Percentiles rank a stretch among this genome's conserved stretches.
phyloP scores from a whole-genome alignment of 2,797 vertebrate genomes.

The Arrhamphus sclerolepis region DNA sequence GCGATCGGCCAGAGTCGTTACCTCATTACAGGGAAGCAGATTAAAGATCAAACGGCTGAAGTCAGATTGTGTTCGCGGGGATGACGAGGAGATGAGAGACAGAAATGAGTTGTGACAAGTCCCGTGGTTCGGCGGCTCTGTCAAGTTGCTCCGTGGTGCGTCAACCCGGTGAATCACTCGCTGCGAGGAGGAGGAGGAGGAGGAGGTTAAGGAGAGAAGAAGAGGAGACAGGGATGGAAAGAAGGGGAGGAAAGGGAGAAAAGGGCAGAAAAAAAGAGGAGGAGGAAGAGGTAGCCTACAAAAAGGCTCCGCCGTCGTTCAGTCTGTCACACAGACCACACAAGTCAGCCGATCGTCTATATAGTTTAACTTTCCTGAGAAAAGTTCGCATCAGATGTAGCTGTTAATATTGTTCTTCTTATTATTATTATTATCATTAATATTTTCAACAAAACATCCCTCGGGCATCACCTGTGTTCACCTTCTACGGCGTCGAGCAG shows the following conservation, averaged over 20 bases:
- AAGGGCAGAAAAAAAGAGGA: slow-evolving; percentile 43
- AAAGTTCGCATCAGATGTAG: no score
- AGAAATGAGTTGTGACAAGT: slow-evolving; percentile 73
- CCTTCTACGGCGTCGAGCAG: slow-evolving; percentile 5
- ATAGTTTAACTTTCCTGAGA: slow-evolving; percentile 42
- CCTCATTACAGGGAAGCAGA: slow-evolving; percentile 48
- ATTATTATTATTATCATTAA: neutral
- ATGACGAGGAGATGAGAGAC: slow-evolving; percentile 45
- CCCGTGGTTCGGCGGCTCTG: slow-evolving; percentile 70
- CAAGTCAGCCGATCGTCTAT: slow-evolving; percentile 62
- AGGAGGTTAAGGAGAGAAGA: slow-evolving; percentile 63
- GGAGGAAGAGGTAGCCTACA: slow-evolving; percentile 64
- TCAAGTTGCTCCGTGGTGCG: slow-evolving; percentile 71
- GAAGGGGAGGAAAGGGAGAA: slow-evolving; percentile 32
- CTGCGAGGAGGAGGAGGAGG: slow-evolving; percentile 41
- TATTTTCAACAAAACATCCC: neutral
- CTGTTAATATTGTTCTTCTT: no score
- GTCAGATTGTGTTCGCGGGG: slow-evolving; percentile 26
- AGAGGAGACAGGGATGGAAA: slow-evolving; percentile 59
- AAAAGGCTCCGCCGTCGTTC: slow-evolving; percentile 78
- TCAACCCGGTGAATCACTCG: slow-evolving; percentile 78
- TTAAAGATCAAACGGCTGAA: slow-evolving; percentile 67
- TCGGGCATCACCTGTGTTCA: slow-evolving; percentile 32
- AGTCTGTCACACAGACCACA: slow-evolving; percentile 77
- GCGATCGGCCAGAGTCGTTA: slow-evolving; percentile 38